Evolutionary conservation across 2,113 vertebrate species (phyloP), one percentile per base, ranked within the genome.

Genomic region (Taurulus bubalis): DNA sequence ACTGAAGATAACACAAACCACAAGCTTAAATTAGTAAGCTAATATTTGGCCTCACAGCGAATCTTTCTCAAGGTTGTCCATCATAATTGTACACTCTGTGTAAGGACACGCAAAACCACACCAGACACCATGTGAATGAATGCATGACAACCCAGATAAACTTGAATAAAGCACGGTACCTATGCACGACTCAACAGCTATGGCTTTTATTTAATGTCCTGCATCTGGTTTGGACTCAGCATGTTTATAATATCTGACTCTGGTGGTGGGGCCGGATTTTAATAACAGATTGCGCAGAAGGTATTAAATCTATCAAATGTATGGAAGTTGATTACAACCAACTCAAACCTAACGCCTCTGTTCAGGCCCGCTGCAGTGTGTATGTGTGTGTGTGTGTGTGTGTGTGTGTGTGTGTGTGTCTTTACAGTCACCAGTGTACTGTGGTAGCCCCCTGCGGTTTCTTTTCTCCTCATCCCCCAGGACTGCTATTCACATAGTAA

Each of bases 381-480:
- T 40, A 56, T 53, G 26, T 28, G 55, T 58, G 56, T 59, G 56
- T 59, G 72, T 51, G 79, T 72, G 34, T 47, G 47, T 60, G 42
- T 42, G 64, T 62, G 24, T 47, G 63, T n/a, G n/a, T 60, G 63
- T 62, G 55, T 53, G 53, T 53, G 58, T 36, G 18, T 62, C 15
- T 15, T 53, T 65, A 11, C 47, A 75, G 62, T 75, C 9, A 38
- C 22, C 72, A 53, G 42, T 67, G 56, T 24, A 16, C 40, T 73
- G 24, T 65, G 22, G 38, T 65, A 36, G 65, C 26, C 60, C 78
- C 70, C 74, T n/a, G 32, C 78, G 45, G 64, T 58, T 26, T 47
- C 63, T 24, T 51, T 58, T 71, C 40, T 79, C 42, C 59, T n/a
- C 4, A 20, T 18, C 36, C 76, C 26, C 40, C 58, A 73, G 40